Evolutionary conservation across 1,140 invertebrate species (phyloP).

Genomic region (Melitaea cinxia): DNA sequence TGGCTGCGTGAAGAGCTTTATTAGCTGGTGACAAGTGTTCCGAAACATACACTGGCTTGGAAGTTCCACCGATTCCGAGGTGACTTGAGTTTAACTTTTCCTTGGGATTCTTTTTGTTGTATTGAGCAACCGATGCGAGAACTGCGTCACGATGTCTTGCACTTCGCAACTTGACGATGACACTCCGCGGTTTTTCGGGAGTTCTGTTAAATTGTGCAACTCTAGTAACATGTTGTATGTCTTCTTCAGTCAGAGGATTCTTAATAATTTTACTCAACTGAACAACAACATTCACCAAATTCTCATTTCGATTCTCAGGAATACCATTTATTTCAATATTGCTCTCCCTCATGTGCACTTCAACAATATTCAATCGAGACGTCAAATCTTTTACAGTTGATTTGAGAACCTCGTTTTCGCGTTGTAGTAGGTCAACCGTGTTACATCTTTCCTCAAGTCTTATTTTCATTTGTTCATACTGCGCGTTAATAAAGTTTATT

Average conservation of each 20-base stretch:
- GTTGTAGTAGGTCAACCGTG: neutral
- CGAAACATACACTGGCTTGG: neutral
- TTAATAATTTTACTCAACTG: conserved; percentile 6
- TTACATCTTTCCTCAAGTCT: neutral
- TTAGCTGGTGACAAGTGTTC: conserved; percentile 12
- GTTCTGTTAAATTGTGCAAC: conserved; percentile 6
- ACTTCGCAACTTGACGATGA: conserved; percentile 9
- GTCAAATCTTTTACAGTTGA: conserved; percentile 6
- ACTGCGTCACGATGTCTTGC: conserved; percentile 1
- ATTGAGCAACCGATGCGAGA: neutral
- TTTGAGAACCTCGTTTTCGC: neutral
- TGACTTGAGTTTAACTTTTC: conserved; percentile 11
- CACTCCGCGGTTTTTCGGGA: neutral
- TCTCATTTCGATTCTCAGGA: conserved; percentile 5
- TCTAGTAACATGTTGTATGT: conserved; percentile 15
- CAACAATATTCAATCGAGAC: conserved; percentile 5
- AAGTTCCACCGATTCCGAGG: neutral
- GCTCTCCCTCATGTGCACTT: conserved; percentile 12
- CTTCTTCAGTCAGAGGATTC: neutral
- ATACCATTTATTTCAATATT: conserved; percentile 16
- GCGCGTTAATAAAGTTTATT: no score
- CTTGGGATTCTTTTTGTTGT: conserved; percentile 1
- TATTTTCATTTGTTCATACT: no score
- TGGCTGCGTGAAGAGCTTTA: conserved; percentile 13
- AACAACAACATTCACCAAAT: neutral